phyloP scores from a whole-genome alignment of 2,888 invertebrate genomes.

The Oligia strigilis region DNA sequence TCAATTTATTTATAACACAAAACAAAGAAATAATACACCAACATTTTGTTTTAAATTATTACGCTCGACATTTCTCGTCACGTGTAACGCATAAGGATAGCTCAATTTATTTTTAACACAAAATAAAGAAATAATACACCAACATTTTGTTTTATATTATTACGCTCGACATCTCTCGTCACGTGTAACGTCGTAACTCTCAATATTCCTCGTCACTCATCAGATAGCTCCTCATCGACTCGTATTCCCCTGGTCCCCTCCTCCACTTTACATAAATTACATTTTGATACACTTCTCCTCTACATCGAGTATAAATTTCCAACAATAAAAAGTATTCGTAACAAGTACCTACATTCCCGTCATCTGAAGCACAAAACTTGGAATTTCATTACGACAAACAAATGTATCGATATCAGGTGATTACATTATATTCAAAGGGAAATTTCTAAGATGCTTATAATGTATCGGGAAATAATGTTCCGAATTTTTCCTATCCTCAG shows the following conservation, averaged over 20 bases:
- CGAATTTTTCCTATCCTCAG: slow-evolving; percentile 51
- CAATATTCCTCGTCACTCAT: slow-evolving; percentile 24
- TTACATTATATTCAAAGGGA: slow-evolving; percentile 56
- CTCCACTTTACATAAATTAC: slow-evolving; percentile 55
- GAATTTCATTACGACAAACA: slow-evolving; percentile 64
- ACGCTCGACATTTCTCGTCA: neutral
- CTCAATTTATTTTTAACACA: neutral
- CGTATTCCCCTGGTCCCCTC: slow-evolving; percentile 4
- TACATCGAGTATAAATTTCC: slow-evolving; percentile 37
- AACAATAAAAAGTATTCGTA: slow-evolving; percentile 53
- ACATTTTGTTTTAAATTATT: slow-evolving; percentile 14
- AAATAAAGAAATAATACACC: neutral
- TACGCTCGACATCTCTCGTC: neutral
- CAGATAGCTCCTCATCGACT: slow-evolving; percentile 28
- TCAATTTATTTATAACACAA: neutral
- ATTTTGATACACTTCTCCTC: slow-evolving; percentile 35
- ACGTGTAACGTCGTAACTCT: slow-evolving; percentile 8
- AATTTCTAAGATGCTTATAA: slow-evolving; percentile 66
- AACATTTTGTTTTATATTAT: slow-evolving; percentile 12
- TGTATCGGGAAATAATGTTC: slow-evolving; percentile 67
- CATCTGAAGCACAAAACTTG: slow-evolving; percentile 48
- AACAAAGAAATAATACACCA: neutral
- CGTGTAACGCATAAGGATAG: neutral
- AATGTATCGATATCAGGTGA: slow-evolving; percentile 59
- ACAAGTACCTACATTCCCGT: slow-evolving; percentile 30